Percentiles rank a stretch among this genome's conserved stretches.
These are phyloP conservation scores for Heteractis magnifica DNA, from an alignment of 92 coral and sea anemone species.

Conservation along the genomic window DNA sequence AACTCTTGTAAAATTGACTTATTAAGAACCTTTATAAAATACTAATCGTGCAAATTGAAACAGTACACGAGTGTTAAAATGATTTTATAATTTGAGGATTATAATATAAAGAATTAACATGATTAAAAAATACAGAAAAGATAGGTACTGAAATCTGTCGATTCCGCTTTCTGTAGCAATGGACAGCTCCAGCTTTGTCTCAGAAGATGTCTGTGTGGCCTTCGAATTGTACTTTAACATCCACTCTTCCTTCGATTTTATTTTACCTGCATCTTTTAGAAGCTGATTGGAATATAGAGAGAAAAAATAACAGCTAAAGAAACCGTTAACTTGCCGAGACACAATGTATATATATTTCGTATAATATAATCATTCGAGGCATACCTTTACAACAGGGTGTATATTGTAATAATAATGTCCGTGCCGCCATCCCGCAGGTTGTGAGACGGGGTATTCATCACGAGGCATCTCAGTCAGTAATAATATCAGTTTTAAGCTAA, in stretches of 20 bases:
- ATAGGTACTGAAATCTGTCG: background rate
- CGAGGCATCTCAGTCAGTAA: background rate
- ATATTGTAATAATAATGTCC: slow-evolving; percentile 5
- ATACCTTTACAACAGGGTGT: slow-evolving; percentile 8
- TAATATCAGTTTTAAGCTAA: background rate
- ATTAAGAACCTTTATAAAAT: no score
- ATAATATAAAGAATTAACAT: slow-evolving; percentile 2
- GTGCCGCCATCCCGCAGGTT: slow-evolving; percentile 16
- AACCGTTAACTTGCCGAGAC: background rate
- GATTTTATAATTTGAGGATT: slow-evolving; percentile 20
- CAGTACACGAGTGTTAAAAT: background rate
- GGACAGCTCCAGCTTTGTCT: background rate
- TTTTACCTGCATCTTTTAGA: slow-evolving; percentile 1
- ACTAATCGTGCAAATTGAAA: no score
- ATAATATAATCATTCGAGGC: background rate
- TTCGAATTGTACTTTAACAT: background rate
- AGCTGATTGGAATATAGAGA: slow-evolving; percentile 1
- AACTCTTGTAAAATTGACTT: no score
- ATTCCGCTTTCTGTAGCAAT: background rate
- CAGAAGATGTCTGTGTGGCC: background rate
- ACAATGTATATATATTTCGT: background rate
- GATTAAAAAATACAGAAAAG: background rate
- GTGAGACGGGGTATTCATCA: slow-evolving; percentile 6
- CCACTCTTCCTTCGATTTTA: background rate
- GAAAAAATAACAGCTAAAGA: background rate